phyloP scores from a whole-genome alignment of 2,888 invertebrate species.

The Coelogynopora nodosa region DNA sequence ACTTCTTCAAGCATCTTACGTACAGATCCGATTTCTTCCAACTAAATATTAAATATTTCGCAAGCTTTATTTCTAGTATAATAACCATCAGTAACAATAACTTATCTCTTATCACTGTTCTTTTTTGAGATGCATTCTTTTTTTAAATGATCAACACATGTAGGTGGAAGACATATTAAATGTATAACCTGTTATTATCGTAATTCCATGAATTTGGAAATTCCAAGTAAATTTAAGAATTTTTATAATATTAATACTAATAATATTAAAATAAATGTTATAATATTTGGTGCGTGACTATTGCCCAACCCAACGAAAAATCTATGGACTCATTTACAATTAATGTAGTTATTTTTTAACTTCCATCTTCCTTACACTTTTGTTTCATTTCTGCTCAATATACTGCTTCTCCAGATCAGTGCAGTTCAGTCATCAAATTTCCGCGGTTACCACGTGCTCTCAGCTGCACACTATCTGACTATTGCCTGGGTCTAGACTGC shows the following conservation, averaged over 20 bases:
- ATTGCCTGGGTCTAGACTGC: conserved; percentile 48
- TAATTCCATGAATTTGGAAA: background rate
- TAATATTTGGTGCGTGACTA: no score
- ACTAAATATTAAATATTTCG: background rate
- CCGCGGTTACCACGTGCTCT: conserved; percentile 37
- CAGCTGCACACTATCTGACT: conserved; percentile 44
- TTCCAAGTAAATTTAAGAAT: background rate
- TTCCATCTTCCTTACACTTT: no score
- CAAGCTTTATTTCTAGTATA: background rate
- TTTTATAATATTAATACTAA: background rate
- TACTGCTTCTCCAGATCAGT: background rate
- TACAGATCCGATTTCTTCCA: background rate
- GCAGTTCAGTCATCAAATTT: background rate
- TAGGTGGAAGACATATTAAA: background rate
- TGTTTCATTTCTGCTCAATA: no score
- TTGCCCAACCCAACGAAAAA: no score
- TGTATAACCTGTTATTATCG: background rate
- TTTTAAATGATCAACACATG: no score
- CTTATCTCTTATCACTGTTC: background rate
- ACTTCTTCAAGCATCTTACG: background rate
- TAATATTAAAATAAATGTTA: background rate
- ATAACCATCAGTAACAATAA: background rate
- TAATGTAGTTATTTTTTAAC: no score
- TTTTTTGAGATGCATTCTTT: background rate
- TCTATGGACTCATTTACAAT: no score